Conservation (phyloP, 2,888 invertebrate genomes). For the Antitype chi region DNA sequence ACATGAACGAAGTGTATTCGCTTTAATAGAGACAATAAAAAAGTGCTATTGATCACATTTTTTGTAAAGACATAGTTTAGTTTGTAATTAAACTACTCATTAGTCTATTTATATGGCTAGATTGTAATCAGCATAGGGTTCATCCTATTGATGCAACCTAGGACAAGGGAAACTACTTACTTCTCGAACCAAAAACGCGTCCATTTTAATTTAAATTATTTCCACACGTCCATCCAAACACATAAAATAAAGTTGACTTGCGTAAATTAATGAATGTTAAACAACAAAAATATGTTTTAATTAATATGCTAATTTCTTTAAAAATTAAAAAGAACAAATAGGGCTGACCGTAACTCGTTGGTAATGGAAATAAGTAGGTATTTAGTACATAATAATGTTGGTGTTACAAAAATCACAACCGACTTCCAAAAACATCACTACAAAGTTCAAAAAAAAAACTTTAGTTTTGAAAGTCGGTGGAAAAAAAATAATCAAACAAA, state of each 20-base stretch:
- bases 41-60: no score
- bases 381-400: not conserved
- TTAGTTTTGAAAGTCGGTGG: not conserved
- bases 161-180: conserved; percentile 16
- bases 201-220: conserved; percentile 31
- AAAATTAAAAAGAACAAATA: conserved; percentile 11
- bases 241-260: conserved; percentile 20
- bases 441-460: not conserved
- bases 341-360: not conserved
- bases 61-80: no score
- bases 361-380: not conserved
- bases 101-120: no score
- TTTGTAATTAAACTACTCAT: no score
- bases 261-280: not conserved
- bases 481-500: not conserved
- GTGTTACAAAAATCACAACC: not conserved
- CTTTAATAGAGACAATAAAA: no score
- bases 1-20: no score
- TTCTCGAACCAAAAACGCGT: conserved; percentile 31
- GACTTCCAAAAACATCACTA: not conserved
- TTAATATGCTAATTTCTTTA: conserved; percentile 24
- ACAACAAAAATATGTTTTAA: not conserved
- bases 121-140: no score
- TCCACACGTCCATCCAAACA: conserved; percentile 30
- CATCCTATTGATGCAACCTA: not conserved